Evolutionary conservation across 2,888 invertebrate genomes (phyloP), one percentile per base, ranked within the genome.

Genomic region (Morpho deidamia): DNA sequence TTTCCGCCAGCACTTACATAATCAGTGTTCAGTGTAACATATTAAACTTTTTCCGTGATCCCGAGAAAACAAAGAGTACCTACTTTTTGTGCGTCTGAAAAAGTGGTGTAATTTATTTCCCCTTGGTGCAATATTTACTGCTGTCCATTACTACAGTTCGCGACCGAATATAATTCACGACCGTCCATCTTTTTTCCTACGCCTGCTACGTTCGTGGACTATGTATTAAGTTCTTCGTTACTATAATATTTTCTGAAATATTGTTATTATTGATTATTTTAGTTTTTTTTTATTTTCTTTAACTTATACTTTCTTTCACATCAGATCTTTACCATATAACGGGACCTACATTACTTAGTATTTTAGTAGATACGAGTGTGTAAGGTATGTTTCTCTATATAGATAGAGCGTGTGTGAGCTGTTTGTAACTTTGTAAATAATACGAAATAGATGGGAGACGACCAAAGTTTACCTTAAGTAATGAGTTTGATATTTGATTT

Each of bases 101-200:
- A 87, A 86, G 81, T 76, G 78, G 70, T 67, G 84, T 86, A 86
- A 88, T 88, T 88, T 87, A 87, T 88, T 85, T 86, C 83, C 85
- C 83, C 84, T 83, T 72, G 79, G 81, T 85, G 83, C 84, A 86
- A 88, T 88, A 88, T 88, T 88, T 88, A 87, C 87, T 86, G 87
- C 83, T 87, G 88, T 86, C 88, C 88, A 87, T 88, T 88, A 88
- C 87, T 80, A 80, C 77, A 86, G 87, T 86, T 85, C 86, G 86
- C 88, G 88, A 85, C 87, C 87, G 83, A 79, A 81, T 85, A 86
- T 88, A 85, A 85, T 84, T 88, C 87, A 88, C 81, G 68, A 69
- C 74, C 82, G 84, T 87, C 81, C 81, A 81, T 87, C 84, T 86
- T 86, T 85, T 83, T 84, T 83, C 80, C 74, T 73, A 74, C 66